Evolutionary conservation across 2,797 vertebrate genomes (phyloP), one percentile per base, ranked within the genome.

Genomic region (Artibeus lituratus): DNA sequence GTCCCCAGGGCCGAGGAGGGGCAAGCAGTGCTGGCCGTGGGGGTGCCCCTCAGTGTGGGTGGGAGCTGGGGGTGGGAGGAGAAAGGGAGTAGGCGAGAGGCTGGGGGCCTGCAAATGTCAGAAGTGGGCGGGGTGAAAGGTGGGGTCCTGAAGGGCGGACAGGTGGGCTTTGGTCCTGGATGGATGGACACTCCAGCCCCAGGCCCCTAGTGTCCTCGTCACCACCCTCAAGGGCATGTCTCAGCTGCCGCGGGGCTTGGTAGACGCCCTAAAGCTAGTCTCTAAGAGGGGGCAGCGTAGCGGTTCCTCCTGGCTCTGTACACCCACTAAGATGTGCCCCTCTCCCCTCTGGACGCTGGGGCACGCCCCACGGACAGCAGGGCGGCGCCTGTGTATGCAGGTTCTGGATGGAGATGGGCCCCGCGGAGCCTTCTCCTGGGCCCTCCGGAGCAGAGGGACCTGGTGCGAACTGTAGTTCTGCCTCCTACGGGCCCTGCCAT

Each of bases 341-440:
- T 53, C 26, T 8, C 4, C 7, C 19, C 2, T 3, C 35, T 3
- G 35, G 74, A 37, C 65, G 51, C 69, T 29, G 10, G 39, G 49
- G 2, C 0, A 4, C 24, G n/a, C 11, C 0, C 6, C 0, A 2
- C 0, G 10, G 37, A 16, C 26, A 26, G 69, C 16, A 21, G 55
- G 72, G 49, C 14, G 9, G 32, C 3, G 0, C 24, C 42, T 37
- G 62, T 16, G 5, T 9, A 4, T 5, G 55, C 37, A 35, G 70
- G 67, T 59, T 14, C 24, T 2, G 35, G 29, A 2, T 0, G 0
- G n/a, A 57, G 24, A 9, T 11, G 29, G 53, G 77, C 42, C 55
- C 35, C 32, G 0, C 0, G 6, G n/a, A n/a, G 3, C 57, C n/a
- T 18, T 70, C 53, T 81, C 1, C 0, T 0, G 72, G 57, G 6